Base-by-base conservation (phyloP, 2,888 invertebrate species). In the Aleiodes testaceus region DNA sequence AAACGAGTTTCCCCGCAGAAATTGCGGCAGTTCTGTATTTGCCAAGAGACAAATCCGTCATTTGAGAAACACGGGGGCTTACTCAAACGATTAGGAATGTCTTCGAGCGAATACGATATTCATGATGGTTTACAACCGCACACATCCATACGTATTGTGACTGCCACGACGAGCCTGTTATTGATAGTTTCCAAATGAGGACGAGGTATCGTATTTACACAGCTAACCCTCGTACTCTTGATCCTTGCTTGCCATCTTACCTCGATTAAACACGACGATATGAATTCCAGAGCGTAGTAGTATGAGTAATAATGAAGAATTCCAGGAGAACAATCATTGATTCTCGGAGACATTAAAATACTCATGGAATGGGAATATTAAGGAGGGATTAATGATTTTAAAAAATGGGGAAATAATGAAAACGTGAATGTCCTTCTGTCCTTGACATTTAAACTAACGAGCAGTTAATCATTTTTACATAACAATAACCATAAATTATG, bases 371-470 rank as follows among this genome's bases (percentile, higher is more conserved):
- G 5, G 12, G 42, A 59, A 59, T 59, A 42, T 59, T 53, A 52
- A 44, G 14, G 14, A 20, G 3, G 22, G 18, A 42, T 12, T 9
- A 53, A 66, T 42, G 16, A 14, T 30, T n/a, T 36, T 42, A 42
- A 12, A 44, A 53, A 66, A 49, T 1, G 5, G 4, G 4, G 18
- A 22, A 49, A 36, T 18, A 36, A 61, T n/a, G 36, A 49, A 50
- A 66, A 49, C n/a, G 53, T 52, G 14, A 66, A 66, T 59, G 59
- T 65, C 75, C 74, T 66, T 73, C 78, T 80, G 80, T 74, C 79
- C 79, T 80, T 80, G 81, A 81, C 80, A 75, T 78, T 78, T 76
- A 74, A 75, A 79, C 79, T 79, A 81, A 80, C 78, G 80, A 79
- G 79, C 72, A 70, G 69, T 69, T 75, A 6, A 1, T 20, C 36